Base-by-base conservation (phyloP, 2,797 vertebrate genomes). In the Semaprochilodus insignis region DNA sequence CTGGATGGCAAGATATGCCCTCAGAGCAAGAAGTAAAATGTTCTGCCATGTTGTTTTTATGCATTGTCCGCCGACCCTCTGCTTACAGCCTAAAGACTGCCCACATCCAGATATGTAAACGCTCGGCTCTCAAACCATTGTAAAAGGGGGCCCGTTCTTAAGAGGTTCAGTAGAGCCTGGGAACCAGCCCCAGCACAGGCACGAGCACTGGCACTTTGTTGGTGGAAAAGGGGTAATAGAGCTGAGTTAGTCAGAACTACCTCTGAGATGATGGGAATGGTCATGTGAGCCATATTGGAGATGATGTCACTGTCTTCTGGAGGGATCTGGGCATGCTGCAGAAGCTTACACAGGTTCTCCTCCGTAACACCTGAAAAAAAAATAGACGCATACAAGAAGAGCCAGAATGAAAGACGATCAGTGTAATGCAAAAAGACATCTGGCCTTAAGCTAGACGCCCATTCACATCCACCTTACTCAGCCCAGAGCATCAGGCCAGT, bases 301-400 rank as follows among this genome's bases (percentile, higher is more conserved):
- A 99, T 99, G 87, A 99, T 99, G 92, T 99, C 98, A 4, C 98
- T 99, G 94, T 99, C 98, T 89, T 99, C 98, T 0, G 98, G 97
- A 0, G 98, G 98, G 86, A 99, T 97, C 94, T 95, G 97, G 16
- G 98, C 98, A 0, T 99, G 98, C 88, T 99, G 98, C 63, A 99
- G 98, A 88, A 99, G 95, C 75, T 99, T 99, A 93, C 97, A 99
- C 88, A 99, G 94, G 88, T 99, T 99, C 86, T 99, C 98, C 91
- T 99, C 98, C 0, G 97, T 97, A 91, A 99, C 98, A 76, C 98
- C 98, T 97, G 89, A 31, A 62, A 90, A 90, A 3, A 31, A 31
- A 52, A 90, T 72, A 88, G 73, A 86, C 40, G 55, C 25, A 80
- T 51, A 65, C 69, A 83, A 15, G 51, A 54, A 74, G 2, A 40